Conservation (phyloP, 2,797 vertebrate species). For the Acanthis flammea region DNA sequence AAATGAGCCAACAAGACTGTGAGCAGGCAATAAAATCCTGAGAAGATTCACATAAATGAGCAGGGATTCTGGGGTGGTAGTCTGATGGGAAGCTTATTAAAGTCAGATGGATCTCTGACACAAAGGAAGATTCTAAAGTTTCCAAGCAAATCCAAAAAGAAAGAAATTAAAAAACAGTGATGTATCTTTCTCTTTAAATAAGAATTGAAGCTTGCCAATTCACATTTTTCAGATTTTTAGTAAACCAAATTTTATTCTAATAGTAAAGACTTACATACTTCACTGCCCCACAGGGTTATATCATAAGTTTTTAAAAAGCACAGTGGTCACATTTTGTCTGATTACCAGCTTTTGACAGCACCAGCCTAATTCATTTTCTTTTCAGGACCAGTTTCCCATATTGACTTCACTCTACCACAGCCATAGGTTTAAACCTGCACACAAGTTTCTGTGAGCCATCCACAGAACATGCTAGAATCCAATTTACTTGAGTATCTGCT, state of each 20-base stretch:
- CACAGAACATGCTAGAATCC: neutral
- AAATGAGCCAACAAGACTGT: neutral
- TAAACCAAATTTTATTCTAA: neutral
- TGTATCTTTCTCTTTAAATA: neutral
- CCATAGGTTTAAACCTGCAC: neutral
- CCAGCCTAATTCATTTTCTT: neutral
- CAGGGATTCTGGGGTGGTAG: neutral
- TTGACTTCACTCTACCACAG: neutral
- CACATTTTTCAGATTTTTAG: neutral
- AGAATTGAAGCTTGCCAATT: neutral
- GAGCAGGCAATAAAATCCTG: neutral
- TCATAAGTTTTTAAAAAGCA: neutral
- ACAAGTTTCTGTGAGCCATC: neutral
- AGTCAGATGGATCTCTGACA: neutral
- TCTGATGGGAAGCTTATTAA: neutral
- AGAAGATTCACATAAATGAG: neutral
- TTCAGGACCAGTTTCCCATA: neutral
- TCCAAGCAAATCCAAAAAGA: neutral
- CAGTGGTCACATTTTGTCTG: neutral
- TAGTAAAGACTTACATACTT: neutral
- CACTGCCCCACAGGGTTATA: neutral
- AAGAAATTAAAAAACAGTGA: neutral
- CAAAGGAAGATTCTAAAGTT: neutral
- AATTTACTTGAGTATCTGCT: neutral
- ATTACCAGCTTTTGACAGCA: neutral